These are phyloP conservation scores for Latrodectus elegans DNA, from an alignment of 2,888 invertebrate species.

Conservation along the genomic window DNA sequence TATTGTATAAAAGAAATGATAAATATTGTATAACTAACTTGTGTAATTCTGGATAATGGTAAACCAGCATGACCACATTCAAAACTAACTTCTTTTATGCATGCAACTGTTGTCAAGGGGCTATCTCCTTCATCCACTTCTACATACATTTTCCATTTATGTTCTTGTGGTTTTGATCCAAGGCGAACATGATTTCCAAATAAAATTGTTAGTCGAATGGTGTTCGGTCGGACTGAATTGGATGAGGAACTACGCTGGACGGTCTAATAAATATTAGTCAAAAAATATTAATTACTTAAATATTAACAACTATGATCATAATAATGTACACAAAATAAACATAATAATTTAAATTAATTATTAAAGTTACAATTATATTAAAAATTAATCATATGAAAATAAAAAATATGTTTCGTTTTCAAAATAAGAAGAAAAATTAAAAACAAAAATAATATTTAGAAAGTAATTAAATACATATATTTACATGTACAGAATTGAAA, in stretches of 20 bases:
- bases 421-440: too few relatives aligned
- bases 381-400: too few relatives aligned
- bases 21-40: constrained; percentile 26
- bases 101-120: constrained; percentile 72
- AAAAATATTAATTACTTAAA: too few relatives aligned
- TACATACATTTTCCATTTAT: constrained; percentile 76
- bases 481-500: too few relatives aligned
- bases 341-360: too few relatives aligned
- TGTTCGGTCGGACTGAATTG: constrained; percentile 47
- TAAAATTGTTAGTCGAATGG: constrained; percentile 72
- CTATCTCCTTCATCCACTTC: constrained; percentile 73
- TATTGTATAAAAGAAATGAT: too few relatives aligned
- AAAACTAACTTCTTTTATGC: constrained; percentile 74
- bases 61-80: constrained; percentile 72
- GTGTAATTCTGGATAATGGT: constrained; percentile 70
- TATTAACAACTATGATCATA: too few relatives aligned
- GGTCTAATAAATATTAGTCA: neutral
- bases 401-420: too few relatives aligned
- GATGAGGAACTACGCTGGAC: constrained; percentile 45
- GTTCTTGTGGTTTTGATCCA: constrained; percentile 73
- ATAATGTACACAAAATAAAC: too few relatives aligned
- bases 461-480: too few relatives aligned
- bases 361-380: too few relatives aligned
- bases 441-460: too few relatives aligned
- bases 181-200: constrained; percentile 74